Percentiles rank a stretch among this genome's conserved stretches.
Conservation (phyloP, 2,888 invertebrate species). For the Tetanocera ferruginea region DNA sequence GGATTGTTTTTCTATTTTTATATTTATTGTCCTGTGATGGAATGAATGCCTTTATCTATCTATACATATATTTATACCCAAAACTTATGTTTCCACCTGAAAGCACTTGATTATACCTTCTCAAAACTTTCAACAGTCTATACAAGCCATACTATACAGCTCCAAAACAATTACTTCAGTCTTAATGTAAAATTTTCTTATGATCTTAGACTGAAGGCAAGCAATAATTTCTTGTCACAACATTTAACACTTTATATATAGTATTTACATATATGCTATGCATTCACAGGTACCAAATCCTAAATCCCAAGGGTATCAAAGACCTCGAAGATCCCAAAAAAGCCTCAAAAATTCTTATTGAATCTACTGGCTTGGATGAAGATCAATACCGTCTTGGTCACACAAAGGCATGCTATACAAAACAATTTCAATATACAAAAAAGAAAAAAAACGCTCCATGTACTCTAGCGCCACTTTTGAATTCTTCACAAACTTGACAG, state of each 20-base stretch:
- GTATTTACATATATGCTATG: constrained; percentile 29
- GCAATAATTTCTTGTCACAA: too few relatives aligned
- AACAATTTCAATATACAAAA: constrained; percentile 25
- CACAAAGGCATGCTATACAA: constrained; percentile 89
- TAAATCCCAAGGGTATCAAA: constrained; percentile 90
- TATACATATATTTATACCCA: neutral
- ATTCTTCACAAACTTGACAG: neutral
- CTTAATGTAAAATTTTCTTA: neutral
- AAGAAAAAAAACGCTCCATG: constrained; percentile 47
- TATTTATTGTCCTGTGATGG: neutral
- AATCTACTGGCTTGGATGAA: constrained; percentile 84
- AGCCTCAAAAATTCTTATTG: constrained; percentile 86
- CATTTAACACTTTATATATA: too few relatives aligned
- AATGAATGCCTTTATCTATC: neutral
- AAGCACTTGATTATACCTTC: neutral
- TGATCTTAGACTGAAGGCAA: too few relatives aligned
- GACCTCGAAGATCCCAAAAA: constrained; percentile 85
- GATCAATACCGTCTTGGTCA: constrained; percentile 97
- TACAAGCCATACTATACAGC: neutral
- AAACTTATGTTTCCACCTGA: neutral
- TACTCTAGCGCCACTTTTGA: neutral
- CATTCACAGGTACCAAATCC: constrained; percentile 93
- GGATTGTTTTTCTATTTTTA: neutral
- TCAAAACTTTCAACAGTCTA: neutral
- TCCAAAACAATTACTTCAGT: neutral